phyloP scores from a whole-genome alignment of 1,140 invertebrate species.

The Antheraea pernyi region DNA sequence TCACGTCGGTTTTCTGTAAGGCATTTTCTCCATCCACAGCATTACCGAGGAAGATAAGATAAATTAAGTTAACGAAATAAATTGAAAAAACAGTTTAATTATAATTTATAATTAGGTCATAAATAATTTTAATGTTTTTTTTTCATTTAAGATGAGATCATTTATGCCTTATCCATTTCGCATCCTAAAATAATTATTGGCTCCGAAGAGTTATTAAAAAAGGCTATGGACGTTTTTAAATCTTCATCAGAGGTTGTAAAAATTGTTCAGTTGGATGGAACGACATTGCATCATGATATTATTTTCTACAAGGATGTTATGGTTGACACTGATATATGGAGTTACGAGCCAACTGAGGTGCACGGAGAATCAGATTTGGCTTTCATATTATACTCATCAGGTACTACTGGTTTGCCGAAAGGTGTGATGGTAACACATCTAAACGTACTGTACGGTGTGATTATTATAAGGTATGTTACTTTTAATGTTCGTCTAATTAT shows the following conservation, averaged over 20 bases:
- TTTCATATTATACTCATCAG: slow-evolving; percentile 81
- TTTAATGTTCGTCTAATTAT: slow-evolving; percentile 2
- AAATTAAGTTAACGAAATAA: too few relatives aligned
- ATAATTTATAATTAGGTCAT: too few relatives aligned
- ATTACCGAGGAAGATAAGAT: too few relatives aligned
- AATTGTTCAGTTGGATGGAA: slow-evolving; percentile 40
- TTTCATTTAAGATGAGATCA: slow-evolving; percentile 56
- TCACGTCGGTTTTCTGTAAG: too few relatives aligned
- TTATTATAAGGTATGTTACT: slow-evolving; percentile 35
- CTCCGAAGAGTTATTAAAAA: slow-evolving; percentile 40
- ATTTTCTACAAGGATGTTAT: slow-evolving; percentile 41
- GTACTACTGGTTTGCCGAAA: slow-evolving; percentile 89
- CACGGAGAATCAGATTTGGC: slow-evolving; percentile 54
- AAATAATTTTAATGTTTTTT: slow-evolving; percentile 14
- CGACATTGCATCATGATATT: slow-evolving; percentile 21
- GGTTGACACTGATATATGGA: slow-evolving; percentile 22
- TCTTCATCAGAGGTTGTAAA: slow-evolving; percentile 31
- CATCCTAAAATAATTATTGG: slow-evolving; percentile 75
- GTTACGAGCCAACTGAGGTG: slow-evolving; percentile 49
- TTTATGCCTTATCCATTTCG: slow-evolving; percentile 69
- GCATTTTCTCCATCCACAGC: too few relatives aligned
- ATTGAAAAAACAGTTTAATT: too few relatives aligned
- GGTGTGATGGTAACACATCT: slow-evolving; percentile 86
- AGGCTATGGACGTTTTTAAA: slow-evolving; percentile 31
- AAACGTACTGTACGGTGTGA: slow-evolving; percentile 73